Percentiles rank a stretch among this genome's conserved stretches.
Conservation (phyloP, 2,888 invertebrate genomes). For the Drosophila aldrichi region DNA sequence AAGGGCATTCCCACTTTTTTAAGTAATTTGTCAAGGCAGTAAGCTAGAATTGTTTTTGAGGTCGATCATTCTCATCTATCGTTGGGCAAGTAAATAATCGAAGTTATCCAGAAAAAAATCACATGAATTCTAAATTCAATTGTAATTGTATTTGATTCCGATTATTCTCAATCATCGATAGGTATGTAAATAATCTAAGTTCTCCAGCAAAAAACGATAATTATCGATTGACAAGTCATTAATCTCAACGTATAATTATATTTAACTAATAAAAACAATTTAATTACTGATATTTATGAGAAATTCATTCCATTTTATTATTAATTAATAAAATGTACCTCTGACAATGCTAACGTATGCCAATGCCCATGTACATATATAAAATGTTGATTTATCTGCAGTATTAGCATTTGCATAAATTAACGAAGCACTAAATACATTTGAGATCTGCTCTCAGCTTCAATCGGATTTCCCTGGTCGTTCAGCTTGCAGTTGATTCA, state of each 20-base stretch:
- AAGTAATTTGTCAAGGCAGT: not conserved
- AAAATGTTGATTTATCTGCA: not conserved
- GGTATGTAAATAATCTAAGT: too few relatives aligned
- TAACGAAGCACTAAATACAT: not conserved
- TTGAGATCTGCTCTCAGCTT: not conserved
- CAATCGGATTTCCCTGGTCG: not conserved
- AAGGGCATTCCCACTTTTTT: constrained; percentile 18
- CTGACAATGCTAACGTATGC: not conserved
- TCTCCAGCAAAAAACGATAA: not conserved
- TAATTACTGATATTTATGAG: constrained; percentile 5
- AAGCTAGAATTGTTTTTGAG: not conserved
- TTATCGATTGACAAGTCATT: not conserved
- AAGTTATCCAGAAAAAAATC: not conserved
- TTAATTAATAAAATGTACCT: not conserved
- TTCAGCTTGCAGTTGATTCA: not conserved
- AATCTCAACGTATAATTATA: not conserved
- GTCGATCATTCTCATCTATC: not conserved
- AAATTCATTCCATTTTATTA: not conserved
- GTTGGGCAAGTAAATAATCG: not conserved
- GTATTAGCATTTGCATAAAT: constrained; percentile 1
- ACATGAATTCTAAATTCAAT: not conserved
- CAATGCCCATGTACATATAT: not conserved
- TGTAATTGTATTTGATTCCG: too few relatives aligned
- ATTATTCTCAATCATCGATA: too few relatives aligned
- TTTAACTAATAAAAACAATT: not conserved